Conservation (phyloP, 2,797 vertebrate species). For the Dromococcyx pavoninus region DNA sequence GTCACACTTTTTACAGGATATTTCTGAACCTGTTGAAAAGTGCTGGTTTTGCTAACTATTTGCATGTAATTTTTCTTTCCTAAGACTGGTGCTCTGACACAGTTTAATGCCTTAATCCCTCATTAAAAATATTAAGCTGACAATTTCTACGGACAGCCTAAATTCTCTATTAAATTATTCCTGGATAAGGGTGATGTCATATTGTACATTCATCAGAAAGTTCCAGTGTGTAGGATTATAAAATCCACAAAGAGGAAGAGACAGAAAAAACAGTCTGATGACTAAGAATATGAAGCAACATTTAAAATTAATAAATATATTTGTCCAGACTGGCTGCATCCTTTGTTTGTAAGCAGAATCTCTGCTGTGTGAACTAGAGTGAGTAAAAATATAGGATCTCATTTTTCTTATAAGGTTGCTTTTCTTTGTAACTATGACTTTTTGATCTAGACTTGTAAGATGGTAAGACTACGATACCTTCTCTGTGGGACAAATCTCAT, state of each 20-base stretch:
- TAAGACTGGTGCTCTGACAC: neutral
- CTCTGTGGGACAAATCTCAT: neutral
- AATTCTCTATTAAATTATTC: neutral
- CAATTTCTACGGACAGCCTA: neutral
- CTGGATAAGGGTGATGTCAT: neutral
- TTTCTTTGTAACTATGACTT: neutral
- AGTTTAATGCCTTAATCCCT: neutral
- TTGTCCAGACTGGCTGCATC: neutral
- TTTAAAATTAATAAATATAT: neutral
- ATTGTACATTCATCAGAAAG: neutral
- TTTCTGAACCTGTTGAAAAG: conserved; percentile 32
- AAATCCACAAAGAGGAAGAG: neutral
- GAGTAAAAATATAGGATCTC: neutral
- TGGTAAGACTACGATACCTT: neutral
- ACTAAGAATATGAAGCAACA: neutral
- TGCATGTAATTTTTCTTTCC: neutral
- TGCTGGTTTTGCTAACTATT: neutral
- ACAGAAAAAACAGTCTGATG: neutral
- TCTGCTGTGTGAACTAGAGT: neutral
- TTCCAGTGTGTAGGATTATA: neutral
- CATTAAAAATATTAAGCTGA: neutral
- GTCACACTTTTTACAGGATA: neutral
- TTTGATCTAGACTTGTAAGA: neutral
- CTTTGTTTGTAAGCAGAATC: neutral
- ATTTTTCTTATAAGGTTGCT: neutral